These are phyloP conservation scores for Abrostola triplasia DNA, from an alignment of 2,888 invertebrate genomes.

Conservation along the genomic window DNA sequence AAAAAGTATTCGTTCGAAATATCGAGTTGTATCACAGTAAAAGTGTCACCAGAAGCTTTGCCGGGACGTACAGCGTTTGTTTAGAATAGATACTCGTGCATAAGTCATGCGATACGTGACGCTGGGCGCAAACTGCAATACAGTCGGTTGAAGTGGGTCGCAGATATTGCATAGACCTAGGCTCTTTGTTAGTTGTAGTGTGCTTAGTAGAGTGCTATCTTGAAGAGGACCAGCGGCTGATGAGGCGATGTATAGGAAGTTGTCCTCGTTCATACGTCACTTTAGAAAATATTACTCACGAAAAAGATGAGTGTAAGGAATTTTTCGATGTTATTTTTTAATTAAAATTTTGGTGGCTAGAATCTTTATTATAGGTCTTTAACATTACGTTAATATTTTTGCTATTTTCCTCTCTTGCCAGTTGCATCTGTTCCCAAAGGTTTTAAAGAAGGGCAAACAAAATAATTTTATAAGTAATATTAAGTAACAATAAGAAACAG, in stretches of 20 bases:
- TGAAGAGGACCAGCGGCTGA: slow-evolving; percentile 6
- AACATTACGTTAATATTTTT: too few species aligned
- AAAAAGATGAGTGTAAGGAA: too few species aligned
- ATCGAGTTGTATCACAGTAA: slow-evolving; percentile 19
- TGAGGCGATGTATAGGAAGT: not conserved
- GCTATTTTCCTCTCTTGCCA: too few species aligned
- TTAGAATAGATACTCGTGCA: slow-evolving; percentile 16
- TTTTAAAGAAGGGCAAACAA: too few species aligned
- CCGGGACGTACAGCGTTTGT: slow-evolving; percentile 26
- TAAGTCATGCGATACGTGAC: slow-evolving; percentile 38
- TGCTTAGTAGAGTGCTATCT: not conserved
- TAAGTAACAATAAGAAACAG: too few species aligned
- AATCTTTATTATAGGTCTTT: too few species aligned
- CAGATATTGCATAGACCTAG: slow-evolving; percentile 23
- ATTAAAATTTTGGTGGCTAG: too few species aligned
- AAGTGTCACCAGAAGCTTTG: slow-evolving; percentile 30
- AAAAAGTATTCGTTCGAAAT: slow-evolving; percentile 12
- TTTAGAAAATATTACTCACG: too few species aligned
- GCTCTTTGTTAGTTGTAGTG: slow-evolving; percentile 13
- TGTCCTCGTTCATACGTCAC: too few species aligned
- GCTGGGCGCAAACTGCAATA: slow-evolving; percentile 38
- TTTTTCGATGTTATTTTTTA: too few species aligned
- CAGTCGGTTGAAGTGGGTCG: slow-evolving; percentile 13
- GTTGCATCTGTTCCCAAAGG: too few species aligned
- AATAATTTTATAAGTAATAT: too few species aligned